Base-by-base conservation (phyloP, 2,888 invertebrate genomes). In the Stenoptilia bipunctidactyla region DNA sequence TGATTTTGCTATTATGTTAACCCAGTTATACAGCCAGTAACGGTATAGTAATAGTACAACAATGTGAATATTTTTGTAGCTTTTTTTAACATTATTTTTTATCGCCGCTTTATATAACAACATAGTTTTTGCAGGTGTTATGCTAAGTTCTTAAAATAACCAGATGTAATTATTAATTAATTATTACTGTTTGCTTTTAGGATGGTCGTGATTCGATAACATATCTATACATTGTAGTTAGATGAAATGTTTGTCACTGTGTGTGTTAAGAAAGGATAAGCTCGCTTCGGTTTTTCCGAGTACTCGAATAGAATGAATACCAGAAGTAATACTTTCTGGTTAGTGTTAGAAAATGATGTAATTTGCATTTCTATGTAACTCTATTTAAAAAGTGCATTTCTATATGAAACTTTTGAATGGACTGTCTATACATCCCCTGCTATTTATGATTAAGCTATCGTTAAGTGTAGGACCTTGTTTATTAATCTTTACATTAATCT, bases 381-480 rank as follows among this genome's bases (percentile, higher is more conserved):
- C 20, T 20, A 5, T 20, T 20, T 20, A 20, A 20, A 20, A 20
- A 20, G 20, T 20, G 20, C 20, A 20, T 20, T 8, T 20, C 20
- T 20, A 20, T 20, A 20, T 20, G 20, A 20, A 20, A 20, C 20
- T 20, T 3, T 20, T 20, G 3, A 20, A 20, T 20, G 20, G 30
- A 30, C 30, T 30, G 30, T 30, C 30, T 30, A 25, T 25, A 30
- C 9, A 30, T 30, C 4, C 30, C 30, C 9, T 12, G 30, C 30
- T 30, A 30, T 30, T 20, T 30, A 30, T 30, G 9, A 58, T 66
- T 82, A 80, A 80, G 80, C 75, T 82, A 80, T 80, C 62, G 68
- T 69, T 83, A 82, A 79, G 76, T 80, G 70, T 80, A 83, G 77
- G 66, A 61, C 50, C 61, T 73, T 73, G 66, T 72, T 70, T 72